Base-by-base conservation (phyloP, 1,140 invertebrate genomes). In the Drosophila grimshawi region DNA sequence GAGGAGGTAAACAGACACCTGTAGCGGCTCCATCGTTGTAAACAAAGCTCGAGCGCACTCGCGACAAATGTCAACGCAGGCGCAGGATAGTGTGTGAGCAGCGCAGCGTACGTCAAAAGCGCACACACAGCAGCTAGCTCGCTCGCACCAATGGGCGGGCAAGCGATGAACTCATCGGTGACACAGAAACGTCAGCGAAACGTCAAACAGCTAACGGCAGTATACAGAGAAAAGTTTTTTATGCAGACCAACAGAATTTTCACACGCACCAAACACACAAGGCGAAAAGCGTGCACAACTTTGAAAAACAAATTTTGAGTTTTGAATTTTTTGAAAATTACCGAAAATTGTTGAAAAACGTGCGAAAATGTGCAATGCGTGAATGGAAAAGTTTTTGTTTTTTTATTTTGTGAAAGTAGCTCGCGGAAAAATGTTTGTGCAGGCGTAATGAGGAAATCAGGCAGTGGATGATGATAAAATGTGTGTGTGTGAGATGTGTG, bases 161-260 rank as follows among this genome's bases (percentile, higher is more conserved):
- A 67, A 32, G 27, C n/a, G 53, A 48, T 48, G 63, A 83, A 72
- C 69, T 86, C 75, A 74, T 80, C 78, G 73, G 68, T 88, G 80
- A 72, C 69, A 81, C 85, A 88, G 80, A 86, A 88, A 82, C 52
- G 85, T 83, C 76, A 83, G 51, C 43, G 49, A 86, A 77, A 80
- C 49, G 35, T 69, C 64, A 73, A 55, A 33, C 75, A 76, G 59
- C 66, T 52, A 80, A 86, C 76, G 76, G 53, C 76, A 83, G 83
- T 86, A 81, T 86, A 86, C 76, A 86, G 72, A 86, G 83, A 86
- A 88, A 88, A 80, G 76, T 83, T 80, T 86, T 85, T 65, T 65
- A 63, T 76, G 66, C 64, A 81, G 55, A 62, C 51, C 52, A 72
- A 51, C 71, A 83, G 55, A 76, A 71, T 71, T 70, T 65, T 61